Conservation (phyloP, 2,797 vertebrate genomes). For the Glossophaga mutica region DNA sequence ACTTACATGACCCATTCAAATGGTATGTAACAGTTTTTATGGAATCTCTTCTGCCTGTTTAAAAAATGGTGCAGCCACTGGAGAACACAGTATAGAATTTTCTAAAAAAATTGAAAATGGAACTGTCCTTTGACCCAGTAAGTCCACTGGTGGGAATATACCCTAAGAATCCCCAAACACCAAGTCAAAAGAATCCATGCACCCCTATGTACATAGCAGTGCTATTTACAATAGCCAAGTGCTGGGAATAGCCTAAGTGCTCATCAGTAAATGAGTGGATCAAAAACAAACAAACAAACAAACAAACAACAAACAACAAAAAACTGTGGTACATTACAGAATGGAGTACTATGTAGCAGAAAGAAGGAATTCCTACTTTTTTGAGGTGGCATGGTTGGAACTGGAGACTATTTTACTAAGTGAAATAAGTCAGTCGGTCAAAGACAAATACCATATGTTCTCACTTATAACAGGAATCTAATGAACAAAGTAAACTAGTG, state of each 20-base stretch:
- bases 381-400: not conserved
- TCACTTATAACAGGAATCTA: not conserved
- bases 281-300: no score
- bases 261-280: not conserved
- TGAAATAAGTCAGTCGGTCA: not conserved
- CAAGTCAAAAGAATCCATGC: not conserved
- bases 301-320: no score
- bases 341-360: not conserved
- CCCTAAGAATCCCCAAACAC: not conserved
- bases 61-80: not conserved
- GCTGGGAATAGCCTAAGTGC: not conserved
- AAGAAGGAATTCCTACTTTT: not conserved
- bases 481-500: not conserved
- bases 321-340: not conserved
- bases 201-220: not conserved
- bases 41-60: constrained; percentile 26
- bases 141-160: not conserved
- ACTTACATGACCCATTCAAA: not conserved
- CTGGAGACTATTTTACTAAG: not conserved
- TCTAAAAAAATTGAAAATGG: not conserved
- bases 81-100: not conserved
- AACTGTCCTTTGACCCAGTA: not conserved
- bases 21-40: not conserved
- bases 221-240: not conserved
- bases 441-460: no score